Conservation (phyloP, 2,888 invertebrate species). For the Stenoptilia bipunctidactyla region DNA sequence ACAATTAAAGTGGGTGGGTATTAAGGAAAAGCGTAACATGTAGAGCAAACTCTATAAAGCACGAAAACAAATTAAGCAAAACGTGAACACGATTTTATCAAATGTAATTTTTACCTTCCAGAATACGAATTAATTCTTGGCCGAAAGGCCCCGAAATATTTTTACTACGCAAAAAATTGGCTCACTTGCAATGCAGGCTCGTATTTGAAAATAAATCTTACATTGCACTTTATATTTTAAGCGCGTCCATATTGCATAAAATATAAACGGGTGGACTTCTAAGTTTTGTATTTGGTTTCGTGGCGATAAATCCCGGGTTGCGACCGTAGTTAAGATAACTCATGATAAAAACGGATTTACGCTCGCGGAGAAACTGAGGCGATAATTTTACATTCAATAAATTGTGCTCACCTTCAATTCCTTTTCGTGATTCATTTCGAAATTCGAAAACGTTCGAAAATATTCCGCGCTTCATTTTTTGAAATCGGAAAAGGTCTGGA, state of each 20-base stretch:
- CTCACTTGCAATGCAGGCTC: slow-evolving; percentile 1
- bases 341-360: slow-evolving; percentile 36
- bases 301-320: slow-evolving; percentile 22
- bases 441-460: slow-evolving; percentile 7
- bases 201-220: background rate
- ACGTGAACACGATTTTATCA: too few relatives aligned
- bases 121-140: too few relatives aligned
- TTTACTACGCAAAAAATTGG: background rate
- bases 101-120: too few relatives aligned
- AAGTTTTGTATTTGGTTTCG: slow-evolving; percentile 23
- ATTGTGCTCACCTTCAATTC: slow-evolving; percentile 29
- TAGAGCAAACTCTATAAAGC: too few relatives aligned
- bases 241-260: slow-evolving; percentile 12
- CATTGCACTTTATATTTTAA: background rate
- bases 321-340: slow-evolving; percentile 30
- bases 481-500: slow-evolving; percentile 15
- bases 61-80: too few relatives aligned
- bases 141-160: background rate
- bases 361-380: slow-evolving; percentile 27
- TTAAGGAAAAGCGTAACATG: too few relatives aligned
- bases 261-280: slow-evolving; percentile 20
- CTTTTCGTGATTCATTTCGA: slow-evolving; percentile 21
- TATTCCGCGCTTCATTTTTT: slow-evolving; percentile 16
- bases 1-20: too few relatives aligned
- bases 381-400: slow-evolving; percentile 37